phyloP scores from a whole-genome alignment of 2,888 invertebrate genomes.

The Ethmia dodecea region DNA sequence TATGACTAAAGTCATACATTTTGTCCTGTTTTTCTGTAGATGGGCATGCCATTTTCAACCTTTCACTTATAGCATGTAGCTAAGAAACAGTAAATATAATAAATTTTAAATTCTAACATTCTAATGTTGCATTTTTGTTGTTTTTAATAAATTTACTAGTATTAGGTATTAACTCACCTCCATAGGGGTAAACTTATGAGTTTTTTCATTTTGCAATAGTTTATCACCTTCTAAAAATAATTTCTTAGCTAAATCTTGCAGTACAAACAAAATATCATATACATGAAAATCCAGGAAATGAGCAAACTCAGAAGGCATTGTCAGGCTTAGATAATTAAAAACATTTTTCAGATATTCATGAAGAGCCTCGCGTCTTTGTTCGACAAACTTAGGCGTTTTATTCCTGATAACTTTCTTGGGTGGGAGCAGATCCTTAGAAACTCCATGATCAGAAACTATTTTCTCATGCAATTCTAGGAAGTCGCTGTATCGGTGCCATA shows the following conservation, averaged over 20 bases:
- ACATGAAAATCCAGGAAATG: slow-evolving; percentile 92
- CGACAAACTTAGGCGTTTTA: slow-evolving; percentile 91
- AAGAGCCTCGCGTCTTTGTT: slow-evolving; percentile 87
- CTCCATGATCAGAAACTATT: slow-evolving; percentile 87
- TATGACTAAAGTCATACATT: slow-evolving; percentile 92
- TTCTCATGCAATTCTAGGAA: slow-evolving; percentile 92
- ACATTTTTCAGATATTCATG: slow-evolving; percentile 89
- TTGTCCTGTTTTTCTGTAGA: slow-evolving; percentile 86
- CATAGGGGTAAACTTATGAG: slow-evolving; percentile 85
- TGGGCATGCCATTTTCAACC: slow-evolving; percentile 92
- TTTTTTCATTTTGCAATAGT: slow-evolving; percentile 78
- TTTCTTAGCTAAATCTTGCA: slow-evolving; percentile 88
- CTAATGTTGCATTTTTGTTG: too few relatives aligned
- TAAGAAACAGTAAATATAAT: too few relatives aligned
- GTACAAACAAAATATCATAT: slow-evolving; percentile 92
- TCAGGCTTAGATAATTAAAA: slow-evolving; percentile 84
- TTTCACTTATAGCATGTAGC: slow-evolving; percentile 93
- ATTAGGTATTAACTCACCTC: slow-evolving; percentile 75
- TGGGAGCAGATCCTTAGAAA: slow-evolving; percentile 91
- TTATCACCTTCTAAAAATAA: slow-evolving; percentile 87
- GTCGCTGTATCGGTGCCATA: slow-evolving; percentile 92
- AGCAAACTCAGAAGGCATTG: slow-evolving; percentile 88
- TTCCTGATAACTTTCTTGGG: slow-evolving; percentile 96
- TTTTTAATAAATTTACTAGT: too few relatives aligned
- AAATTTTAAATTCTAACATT: too few relatives aligned